Percentiles rank a stretch among this genome's conserved stretches.
phyloP scores from a whole-genome alignment of 2,888 invertebrate genomes.

The Carterocephalus palaemon region DNA sequence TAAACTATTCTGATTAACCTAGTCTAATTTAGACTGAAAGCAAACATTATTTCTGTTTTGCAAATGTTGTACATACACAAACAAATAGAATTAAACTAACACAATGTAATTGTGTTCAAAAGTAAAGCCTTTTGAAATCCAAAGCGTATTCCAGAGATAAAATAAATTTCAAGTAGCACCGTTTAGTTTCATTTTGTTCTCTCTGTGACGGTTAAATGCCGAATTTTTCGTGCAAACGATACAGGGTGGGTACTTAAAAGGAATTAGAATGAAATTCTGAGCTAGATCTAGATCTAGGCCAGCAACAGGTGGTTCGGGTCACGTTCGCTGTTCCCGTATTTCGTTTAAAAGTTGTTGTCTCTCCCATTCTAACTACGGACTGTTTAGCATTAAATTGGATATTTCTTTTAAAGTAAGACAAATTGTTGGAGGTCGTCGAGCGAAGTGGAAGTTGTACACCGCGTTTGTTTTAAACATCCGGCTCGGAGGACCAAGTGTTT shows the following conservation, averaged over 20 bases:
- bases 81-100: too few species aligned
- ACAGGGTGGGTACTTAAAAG: constrained; percentile 12
- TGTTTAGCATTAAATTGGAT: constrained; percentile 22
- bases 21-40: too few species aligned
- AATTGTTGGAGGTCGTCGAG: constrained; percentile 22
- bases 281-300: constrained; percentile 27
- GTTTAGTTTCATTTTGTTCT: too few species aligned
- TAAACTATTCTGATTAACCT: too few species aligned
- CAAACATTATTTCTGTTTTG: too few species aligned
- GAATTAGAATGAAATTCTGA: constrained; percentile 21
- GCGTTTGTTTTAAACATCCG: constrained; percentile 10
- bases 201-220: too few species aligned
- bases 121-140: too few species aligned
- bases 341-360: constrained; percentile 20
- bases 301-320: constrained; percentile 33
- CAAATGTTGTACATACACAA: too few species aligned
- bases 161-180: too few species aligned
- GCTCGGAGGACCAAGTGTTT: constrained; percentile 18
- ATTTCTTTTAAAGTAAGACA: constrained; percentile 20
- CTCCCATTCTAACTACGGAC: constrained; percentile 14
- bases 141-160: too few species aligned
- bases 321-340: constrained; percentile 27
- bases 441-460: constrained; percentile 11
- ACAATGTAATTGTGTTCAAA: too few species aligned
- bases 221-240: constrained; percentile 10